Percentiles rank a stretch among this genome's conserved stretches.
Evolutionary conservation across 2,113 vertebrate genomes (phyloP).

Genomic region (Progne subis): DNA sequence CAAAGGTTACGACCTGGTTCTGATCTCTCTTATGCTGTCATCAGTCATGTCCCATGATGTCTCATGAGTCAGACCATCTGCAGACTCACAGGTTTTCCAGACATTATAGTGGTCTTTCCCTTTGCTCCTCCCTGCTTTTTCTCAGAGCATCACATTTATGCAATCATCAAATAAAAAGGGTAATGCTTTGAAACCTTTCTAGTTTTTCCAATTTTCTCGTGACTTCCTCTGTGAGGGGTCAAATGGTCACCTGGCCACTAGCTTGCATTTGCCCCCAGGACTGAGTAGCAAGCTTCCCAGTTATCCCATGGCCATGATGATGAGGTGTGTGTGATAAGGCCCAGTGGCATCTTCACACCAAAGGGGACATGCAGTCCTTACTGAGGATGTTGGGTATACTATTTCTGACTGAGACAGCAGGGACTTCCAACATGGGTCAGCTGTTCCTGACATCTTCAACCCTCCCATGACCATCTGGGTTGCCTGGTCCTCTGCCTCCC

Average conservation of each 20-base stretch:
- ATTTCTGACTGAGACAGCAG: neutral
- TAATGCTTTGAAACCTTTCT: neutral
- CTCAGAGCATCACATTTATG: neutral
- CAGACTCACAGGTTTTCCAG: neutral
- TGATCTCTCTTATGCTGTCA: neutral
- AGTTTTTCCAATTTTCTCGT: neutral
- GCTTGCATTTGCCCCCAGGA: neutral
- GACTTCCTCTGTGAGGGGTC: neutral
- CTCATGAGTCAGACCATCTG: conserved; percentile 39
- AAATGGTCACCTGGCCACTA: neutral
- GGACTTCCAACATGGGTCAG: neutral
- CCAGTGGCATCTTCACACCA: neutral
- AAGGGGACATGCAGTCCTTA: neutral
- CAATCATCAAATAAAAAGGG: neutral
- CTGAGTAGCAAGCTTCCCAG: neutral
- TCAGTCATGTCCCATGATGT: conserved; percentile 30
- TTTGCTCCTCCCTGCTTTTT: neutral
- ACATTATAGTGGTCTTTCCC: neutral
- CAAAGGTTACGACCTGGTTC: neutral
- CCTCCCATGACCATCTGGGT: fast-evolving
- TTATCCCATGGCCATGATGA: neutral
- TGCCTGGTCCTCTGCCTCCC: neutral
- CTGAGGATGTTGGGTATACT: neutral
- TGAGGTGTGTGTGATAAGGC: neutral
- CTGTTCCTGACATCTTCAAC: neutral